Percentiles rank a stretch among this genome's conserved stretches.
Evolutionary conservation across 2,888 invertebrate species (phyloP).

Genomic region (Magallana nippona): DNA sequence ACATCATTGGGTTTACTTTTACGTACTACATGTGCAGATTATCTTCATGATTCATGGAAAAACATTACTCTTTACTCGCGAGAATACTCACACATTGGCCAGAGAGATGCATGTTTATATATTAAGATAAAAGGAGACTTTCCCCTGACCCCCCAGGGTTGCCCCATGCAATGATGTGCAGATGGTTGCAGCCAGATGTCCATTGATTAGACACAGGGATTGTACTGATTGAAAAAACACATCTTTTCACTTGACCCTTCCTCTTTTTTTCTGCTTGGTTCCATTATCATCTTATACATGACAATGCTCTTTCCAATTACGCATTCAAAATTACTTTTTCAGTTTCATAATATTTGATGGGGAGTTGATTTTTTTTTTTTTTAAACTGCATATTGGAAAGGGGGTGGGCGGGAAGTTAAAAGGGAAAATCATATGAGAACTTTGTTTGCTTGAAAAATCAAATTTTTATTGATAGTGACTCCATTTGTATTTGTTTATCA

Average conservation of each 20-base stretch:
- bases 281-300: neutral
- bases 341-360: neutral
- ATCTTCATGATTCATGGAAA: slow-evolving; percentile 3
- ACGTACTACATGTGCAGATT: neutral
- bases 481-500: too few species aligned
- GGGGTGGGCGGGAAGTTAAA: too few species aligned
- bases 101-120: neutral
- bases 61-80: neutral
- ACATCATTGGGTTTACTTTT: neutral
- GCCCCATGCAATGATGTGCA: slow-evolving; percentile 20
- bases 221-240: neutral
- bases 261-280: neutral
- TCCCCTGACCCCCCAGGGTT: neutral
- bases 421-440: too few species aligned
- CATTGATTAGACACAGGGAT: neutral
- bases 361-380: neutral
- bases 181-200: slow-evolving; percentile 24
- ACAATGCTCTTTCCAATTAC: too few species aligned
- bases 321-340: too few species aligned
- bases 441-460: too few species aligned
- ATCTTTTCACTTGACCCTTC: neutral
- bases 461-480: too few species aligned
- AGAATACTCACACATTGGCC: slow-evolving; percentile 14
- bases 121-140: slow-evolving; percentile 1
- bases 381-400: neutral